These are phyloP conservation scores for Epinotia nisella DNA, from an alignment of 2,888 invertebrate species.

Conservation along the genomic window DNA sequence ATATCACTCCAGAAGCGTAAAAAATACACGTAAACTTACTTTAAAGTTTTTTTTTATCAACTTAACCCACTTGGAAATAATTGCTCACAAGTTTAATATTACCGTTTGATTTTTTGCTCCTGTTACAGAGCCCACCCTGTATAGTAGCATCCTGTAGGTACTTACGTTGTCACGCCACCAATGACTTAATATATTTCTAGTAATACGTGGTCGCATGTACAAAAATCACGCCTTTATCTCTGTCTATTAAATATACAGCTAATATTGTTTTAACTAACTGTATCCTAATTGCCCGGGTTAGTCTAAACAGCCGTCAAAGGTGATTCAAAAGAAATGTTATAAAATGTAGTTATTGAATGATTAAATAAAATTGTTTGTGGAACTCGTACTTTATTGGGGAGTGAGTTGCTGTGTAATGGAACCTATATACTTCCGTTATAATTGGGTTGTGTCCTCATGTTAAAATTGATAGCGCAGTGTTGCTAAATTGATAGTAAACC, in stretches of 20 bases:
- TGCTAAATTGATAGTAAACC: too few species aligned
- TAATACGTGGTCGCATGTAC: not conserved
- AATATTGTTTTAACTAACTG: not conserved
- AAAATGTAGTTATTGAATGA: conserved; percentile 31
- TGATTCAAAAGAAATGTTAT: conserved; percentile 11
- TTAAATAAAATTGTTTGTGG: conserved; percentile 33
- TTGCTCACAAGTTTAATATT: too few species aligned
- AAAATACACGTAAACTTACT: too few species aligned
- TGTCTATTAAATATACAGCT: not conserved
- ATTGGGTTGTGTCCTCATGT: too few species aligned
- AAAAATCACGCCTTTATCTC: not conserved
- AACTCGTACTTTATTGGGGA: not conserved
- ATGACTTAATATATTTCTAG: not conserved
- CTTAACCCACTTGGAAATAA: too few species aligned
- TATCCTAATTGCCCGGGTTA: not conserved
- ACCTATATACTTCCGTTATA: not conserved
- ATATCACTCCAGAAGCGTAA: too few species aligned
- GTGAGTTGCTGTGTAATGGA: not conserved
- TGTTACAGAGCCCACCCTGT: too few species aligned
- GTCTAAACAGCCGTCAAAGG: not conserved
- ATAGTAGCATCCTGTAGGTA: too few species aligned
- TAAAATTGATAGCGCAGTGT: too few species aligned
- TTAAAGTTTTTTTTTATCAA: too few species aligned
- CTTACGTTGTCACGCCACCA: too few species aligned
- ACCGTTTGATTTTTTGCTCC: too few species aligned